Base-by-base conservation (phyloP, 2,113 vertebrate species). In the Mormyrus iriodes region DNA sequence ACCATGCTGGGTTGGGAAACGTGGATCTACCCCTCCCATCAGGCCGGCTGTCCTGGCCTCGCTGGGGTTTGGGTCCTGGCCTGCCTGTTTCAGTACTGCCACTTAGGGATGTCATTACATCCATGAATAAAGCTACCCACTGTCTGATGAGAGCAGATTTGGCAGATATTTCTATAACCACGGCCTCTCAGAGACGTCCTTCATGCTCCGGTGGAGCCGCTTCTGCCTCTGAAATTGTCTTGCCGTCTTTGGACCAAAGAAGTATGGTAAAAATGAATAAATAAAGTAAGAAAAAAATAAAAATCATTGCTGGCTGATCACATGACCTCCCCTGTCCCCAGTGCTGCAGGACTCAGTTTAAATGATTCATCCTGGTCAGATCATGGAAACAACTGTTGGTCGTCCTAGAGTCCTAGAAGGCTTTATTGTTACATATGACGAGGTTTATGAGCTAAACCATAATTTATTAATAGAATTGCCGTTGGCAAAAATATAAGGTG, bases 61-160 rank as follows among this genome's bases (percentile, higher is more conserved):
- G 35, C 46, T 61, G 17, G 27, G 73, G 49, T 27, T 84, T 48
- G 79, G 51, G 35, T 85, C 51, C 79, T 49, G 83, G 24, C 83
- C 83, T 27, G 44, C n/a, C 6, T 21, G 44, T 85, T 44, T 85
- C 83, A 39, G 1, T 35, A 17, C 24, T 27, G 46, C 31, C 49
- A 49, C 48, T 53, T 17, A 27, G 27, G 27, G 88, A 53, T 53
- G 61, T 46, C 46, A 82, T 39, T 65, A n/a, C 46, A 83, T 51
- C 73, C 69, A 21, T 49, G 79, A 53, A 53, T 79, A 79, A 53
- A 52, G 51, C 51, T 53, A 13, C 85, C 49, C 85, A 21, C 24
- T 4, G 79, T 79, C 61, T 61, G 82, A 84, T 84, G 24, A 86
- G 27, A 86, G 49, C 85, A 86, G 49, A 86, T 48, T 84, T 84